These are phyloP conservation scores for Aratinga solstitialis DNA, from an alignment of 2,797 vertebrate genomes.

Conservation along the genomic window DNA sequence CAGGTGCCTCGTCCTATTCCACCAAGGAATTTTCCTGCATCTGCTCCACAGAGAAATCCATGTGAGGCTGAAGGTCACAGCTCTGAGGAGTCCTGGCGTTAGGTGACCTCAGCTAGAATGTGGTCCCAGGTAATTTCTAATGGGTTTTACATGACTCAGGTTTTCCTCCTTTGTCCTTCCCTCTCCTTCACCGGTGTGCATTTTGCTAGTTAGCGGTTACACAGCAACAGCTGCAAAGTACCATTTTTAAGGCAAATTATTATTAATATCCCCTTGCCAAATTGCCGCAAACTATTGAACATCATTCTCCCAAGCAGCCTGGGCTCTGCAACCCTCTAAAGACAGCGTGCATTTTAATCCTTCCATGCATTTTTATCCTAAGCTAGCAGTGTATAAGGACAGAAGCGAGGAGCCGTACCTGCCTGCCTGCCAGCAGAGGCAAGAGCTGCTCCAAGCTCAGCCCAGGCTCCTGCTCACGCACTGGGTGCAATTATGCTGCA, in stretches of 20 bases:
- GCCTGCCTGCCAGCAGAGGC: neutral
- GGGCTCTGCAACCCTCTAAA: neutral
- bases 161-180: constrained; percentile 53
- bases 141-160: constrained; percentile 56
- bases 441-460: neutral
- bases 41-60: neutral
- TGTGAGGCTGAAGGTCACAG: constrained; percentile 2
- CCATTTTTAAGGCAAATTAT: neutral
- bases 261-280: neutral
- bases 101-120: constrained; percentile 28
- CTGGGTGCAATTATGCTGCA: neutral
- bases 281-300: neutral
- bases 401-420: accelerated
- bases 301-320: neutral
- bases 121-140: constrained; percentile 7
- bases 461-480: neutral
- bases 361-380: accelerated
- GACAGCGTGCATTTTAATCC: neutral
- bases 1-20: neutral
- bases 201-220: neutral
- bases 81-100: neutral
- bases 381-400: accelerated
- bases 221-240: constrained; percentile 39
- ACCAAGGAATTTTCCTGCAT: neutral
- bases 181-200: constrained; percentile 3